Evolutionary conservation across 2,113 vertebrate species (phyloP), one percentile per base, ranked within the genome.

Genomic region (Phoxinus phoxinus): DNA sequence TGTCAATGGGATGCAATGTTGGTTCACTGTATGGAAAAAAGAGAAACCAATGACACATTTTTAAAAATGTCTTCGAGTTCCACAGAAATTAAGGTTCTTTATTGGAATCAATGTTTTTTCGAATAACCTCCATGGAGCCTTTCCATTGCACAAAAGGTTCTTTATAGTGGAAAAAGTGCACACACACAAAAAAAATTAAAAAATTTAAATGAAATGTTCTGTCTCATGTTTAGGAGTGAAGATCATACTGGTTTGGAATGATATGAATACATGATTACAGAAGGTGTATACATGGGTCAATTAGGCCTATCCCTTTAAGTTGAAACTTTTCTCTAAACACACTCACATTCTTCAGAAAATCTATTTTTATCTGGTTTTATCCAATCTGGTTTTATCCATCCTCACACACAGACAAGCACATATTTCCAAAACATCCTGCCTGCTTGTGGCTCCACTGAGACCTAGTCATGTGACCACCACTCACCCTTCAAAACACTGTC

Each of bases 351-450:
- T 59, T 78, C 53, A 9, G 30, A 80, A 78, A 80, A 79, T 8
- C 32, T 25, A 59, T 41, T 56, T 25, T 59, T 41, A 25, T 61
- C 37, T n/a, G n/a, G n/a, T n/a, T n/a, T n/a, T n/a, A n/a, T n/a
- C n/a, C n/a, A n/a, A n/a, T n/a, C n/a, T n/a, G n/a, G 59, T 56
- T 25, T 59, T 41, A 25, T 61, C 37, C 1, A 10, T 23, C 15
- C 35, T 63, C 35, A 46, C 27, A 80, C n/a, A 80, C 7, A 63
- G 46, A 46, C 12, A 73, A 73, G 41, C 13, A 46, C 77, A 80
- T 59, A 63, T 27, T 46, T n/a, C n/a, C 58, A 63, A 3, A 80
- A 25, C 23, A 46, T 35, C 37, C n/a, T 19, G 58, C 77, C 56
- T 17, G 27, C 30, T 35, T 30, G 35, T 59, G 23, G 21, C 53